Percentiles rank a stretch among this genome's conserved stretches.
These are phyloP conservation scores for Campoplex capitator DNA, from an alignment of 2,888 invertebrate genomes.

Conservation along the genomic window DNA sequence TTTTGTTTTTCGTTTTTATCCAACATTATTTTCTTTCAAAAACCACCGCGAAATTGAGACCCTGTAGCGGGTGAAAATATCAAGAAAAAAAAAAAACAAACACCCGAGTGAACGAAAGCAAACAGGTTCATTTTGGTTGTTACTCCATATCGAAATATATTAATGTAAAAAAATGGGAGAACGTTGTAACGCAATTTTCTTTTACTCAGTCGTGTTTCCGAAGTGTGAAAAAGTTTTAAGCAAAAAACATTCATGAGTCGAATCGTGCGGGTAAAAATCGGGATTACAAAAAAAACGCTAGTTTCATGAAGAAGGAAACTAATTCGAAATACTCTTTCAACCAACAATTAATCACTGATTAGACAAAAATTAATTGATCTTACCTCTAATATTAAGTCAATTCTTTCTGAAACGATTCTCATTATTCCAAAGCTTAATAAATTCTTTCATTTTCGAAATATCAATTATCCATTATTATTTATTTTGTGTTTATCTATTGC, in stretches of 20 bases:
- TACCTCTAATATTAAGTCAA: not conserved
- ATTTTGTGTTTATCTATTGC: not conserved
- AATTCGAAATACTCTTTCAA: not conserved
- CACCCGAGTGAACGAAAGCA: conserved; percentile 20
- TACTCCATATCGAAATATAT: conserved; percentile 23
- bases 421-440: conserved; percentile 9
- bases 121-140: conserved; percentile 10
- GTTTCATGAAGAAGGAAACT: not conserved
- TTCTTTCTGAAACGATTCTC: conserved; percentile 2
- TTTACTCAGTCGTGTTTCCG: conserved; percentile 16
- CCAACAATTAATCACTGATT: not conserved
- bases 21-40: conserved; percentile 44
- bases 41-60: conserved; percentile 64
- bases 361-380: not conserved
- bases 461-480: not conserved
- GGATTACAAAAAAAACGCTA: no score
- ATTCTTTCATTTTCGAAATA: not conserved
- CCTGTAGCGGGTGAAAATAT: conserved; percentile 6
- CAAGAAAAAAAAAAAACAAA: conserved; percentile 14
- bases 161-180: conserved; percentile 3
- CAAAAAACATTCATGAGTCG: not conserved
- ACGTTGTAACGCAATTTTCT: not conserved
- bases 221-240: not conserved
- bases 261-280: no score
- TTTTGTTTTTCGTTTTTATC: conserved; percentile 30